A percentile compares a stretch with the other conserved stretches of the same genome.
phyloP scores from a whole-genome alignment of 2,113 vertebrate species.

The Geococcyx californianus region DNA sequence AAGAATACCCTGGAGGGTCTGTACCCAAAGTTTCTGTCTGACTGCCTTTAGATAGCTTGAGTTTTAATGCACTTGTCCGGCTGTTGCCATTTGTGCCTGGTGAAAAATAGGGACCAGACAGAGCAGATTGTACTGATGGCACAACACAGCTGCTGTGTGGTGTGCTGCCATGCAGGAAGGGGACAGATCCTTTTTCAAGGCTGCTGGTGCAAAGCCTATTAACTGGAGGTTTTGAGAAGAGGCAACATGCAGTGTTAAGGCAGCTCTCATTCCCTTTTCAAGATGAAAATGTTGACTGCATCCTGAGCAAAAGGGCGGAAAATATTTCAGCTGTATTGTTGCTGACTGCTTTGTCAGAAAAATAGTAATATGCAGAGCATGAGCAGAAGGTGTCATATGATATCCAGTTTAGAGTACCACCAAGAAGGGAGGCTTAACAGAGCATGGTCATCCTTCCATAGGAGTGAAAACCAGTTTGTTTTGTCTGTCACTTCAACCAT shows the following conservation, averaged over 20 bases:
- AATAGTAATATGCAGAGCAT: fast-evolving
- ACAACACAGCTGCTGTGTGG: neutral
- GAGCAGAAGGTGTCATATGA: neutral
- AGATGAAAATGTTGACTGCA: neutral
- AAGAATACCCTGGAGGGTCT: neutral
- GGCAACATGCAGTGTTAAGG: neutral
- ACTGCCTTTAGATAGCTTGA: neutral
- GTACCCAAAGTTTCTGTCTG: neutral
- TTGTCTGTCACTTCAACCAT: neutral
- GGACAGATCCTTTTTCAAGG: neutral
- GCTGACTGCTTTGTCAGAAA: neutral
- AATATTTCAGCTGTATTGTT: neutral
- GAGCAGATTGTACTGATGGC: fast-evolving
- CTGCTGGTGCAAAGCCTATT: neutral
- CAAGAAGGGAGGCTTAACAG: neutral
- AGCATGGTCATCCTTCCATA: neutral
- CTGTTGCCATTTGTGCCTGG: neutral
- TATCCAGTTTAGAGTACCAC: neutral
- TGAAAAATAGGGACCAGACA: neutral
- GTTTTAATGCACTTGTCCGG: neutral
- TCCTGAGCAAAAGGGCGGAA: neutral
- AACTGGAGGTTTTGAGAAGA: neutral
- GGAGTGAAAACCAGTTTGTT: neutral
- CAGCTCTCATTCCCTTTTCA: neutral
- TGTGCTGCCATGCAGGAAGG: neutral